These are phyloP conservation scores for Drosophila ezoana DNA, from an alignment of 2,888 invertebrate genomes.

Conservation along the genomic window DNA sequence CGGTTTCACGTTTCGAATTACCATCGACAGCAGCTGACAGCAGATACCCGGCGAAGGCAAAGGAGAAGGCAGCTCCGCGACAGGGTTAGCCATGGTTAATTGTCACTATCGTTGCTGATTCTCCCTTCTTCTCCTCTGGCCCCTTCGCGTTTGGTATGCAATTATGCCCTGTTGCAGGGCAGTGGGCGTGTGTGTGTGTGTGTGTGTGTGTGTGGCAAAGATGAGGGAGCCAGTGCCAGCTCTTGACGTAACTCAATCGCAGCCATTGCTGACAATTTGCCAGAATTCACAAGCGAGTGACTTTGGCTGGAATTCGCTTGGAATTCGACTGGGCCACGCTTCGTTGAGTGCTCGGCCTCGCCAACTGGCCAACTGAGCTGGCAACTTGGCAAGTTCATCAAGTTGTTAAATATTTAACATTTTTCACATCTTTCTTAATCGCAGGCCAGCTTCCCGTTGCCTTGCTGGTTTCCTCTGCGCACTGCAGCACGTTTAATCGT, in stretches of 20 bases:
- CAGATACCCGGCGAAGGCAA: conserved; percentile 12
- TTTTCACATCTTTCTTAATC: conserved; percentile 45
- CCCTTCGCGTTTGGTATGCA: conserved; percentile 37
- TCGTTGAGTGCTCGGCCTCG: conserved; percentile 50
- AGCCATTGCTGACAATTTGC: conserved; percentile 61
- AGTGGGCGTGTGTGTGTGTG: conserved; percentile 47
- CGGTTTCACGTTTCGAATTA: conserved; percentile 80
- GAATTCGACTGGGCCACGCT: conserved; percentile 66
- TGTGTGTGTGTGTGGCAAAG: conserved; percentile 2
- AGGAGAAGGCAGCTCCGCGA: conserved; percentile 39
- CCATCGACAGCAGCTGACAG: conserved; percentile 76
- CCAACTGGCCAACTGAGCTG: conserved; percentile 35
- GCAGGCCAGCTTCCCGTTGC: neutral
- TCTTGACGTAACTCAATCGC: conserved; percentile 63
- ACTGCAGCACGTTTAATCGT: conserved; percentile 74
- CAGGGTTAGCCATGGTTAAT: conserved; percentile 75
- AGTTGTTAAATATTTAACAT: conserved; percentile 62
- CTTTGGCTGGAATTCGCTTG: conserved; percentile 57
- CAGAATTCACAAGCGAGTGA: conserved; percentile 61
- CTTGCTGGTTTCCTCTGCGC: conserved; percentile 2
- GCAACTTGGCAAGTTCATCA: conserved; percentile 63
- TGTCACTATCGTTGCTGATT: conserved; percentile 72
- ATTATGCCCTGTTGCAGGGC: conserved; percentile 66
- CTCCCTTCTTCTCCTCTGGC: neutral
- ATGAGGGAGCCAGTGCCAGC: conserved; percentile 9